Percentiles rank a stretch among this genome's conserved stretches.
Evolutionary conservation across 2,888 invertebrate species (phyloP).

Genomic region (Entomobrya proxima): DNA sequence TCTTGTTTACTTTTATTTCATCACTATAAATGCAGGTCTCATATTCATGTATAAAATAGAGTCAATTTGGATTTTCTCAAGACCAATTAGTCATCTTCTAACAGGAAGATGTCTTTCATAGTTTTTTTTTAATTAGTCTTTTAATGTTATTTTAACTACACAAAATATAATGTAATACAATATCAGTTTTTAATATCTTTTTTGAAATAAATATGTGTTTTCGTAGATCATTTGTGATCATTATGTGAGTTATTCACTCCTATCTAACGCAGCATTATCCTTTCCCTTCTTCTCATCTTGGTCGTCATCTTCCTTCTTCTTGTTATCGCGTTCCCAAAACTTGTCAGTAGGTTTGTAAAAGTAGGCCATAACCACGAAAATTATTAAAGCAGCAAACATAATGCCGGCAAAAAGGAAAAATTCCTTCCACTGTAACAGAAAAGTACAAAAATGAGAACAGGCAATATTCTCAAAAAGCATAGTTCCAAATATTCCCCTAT

Average conservation of each 20-base stretch:
- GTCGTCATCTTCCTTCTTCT: constrained; percentile 42
- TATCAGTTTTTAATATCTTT: too few relatives aligned
- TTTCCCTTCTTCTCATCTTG: constrained; percentile 3
- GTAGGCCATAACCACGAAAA: constrained; percentile 85
- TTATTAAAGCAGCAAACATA: constrained; percentile 88
- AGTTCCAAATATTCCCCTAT: neutral
- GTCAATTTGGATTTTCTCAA: too few relatives aligned
- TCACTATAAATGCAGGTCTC: too few relatives aligned
- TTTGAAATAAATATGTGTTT: too few relatives aligned
- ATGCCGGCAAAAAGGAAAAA: constrained; percentile 91
- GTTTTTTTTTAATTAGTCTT: too few relatives aligned
- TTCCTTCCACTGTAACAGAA: constrained; percentile 84
- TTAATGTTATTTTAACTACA: too few relatives aligned
- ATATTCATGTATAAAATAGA: too few relatives aligned
- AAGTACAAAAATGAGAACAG: constrained; percentile 75
- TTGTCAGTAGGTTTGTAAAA: constrained; percentile 84
- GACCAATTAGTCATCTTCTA: too few relatives aligned
- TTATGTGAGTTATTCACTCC: constrained; percentile 76
- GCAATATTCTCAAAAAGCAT: constrained; percentile 4
- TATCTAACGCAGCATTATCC: neutral
- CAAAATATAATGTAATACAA: too few relatives aligned
- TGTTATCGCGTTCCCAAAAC: constrained; percentile 39
- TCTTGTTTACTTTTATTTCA: too few relatives aligned
- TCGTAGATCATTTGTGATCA: too few relatives aligned
- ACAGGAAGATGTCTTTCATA: too few relatives aligned